Evolutionary conservation across 1,140 invertebrate genomes (phyloP).

Genomic region (Drosophila quadrilineata): DNA sequence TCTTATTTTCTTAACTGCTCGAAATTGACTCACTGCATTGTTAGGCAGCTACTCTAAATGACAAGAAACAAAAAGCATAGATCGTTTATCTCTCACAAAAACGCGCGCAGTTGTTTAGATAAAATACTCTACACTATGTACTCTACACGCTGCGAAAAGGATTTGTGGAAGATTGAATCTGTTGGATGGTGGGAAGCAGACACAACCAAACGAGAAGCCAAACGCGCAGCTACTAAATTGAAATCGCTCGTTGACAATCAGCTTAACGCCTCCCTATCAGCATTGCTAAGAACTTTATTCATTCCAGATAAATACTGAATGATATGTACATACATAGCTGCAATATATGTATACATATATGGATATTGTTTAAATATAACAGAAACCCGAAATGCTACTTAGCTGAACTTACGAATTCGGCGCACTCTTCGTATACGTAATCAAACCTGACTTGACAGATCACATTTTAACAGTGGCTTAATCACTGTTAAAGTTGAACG

Average conservation of each 20-base stretch:
- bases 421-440: neutral
- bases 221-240: slow-evolving; percentile 53
- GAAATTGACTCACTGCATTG: slow-evolving; percentile 61
- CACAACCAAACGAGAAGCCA: slow-evolving; percentile 36
- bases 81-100: slow-evolving; percentile 68
- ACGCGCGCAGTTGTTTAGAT: slow-evolving; percentile 30
- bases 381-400: too few species aligned
- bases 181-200: neutral
- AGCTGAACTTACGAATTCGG: neutral
- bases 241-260: slow-evolving; percentile 34
- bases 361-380: too few species aligned
- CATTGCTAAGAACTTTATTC: neutral
- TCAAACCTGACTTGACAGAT: slow-evolving; percentile 3
- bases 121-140: neutral
- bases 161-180: too few species aligned
- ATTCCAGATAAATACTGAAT: slow-evolving; percentile 10
- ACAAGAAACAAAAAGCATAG: slow-evolving; percentile 32
- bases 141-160: neutral
- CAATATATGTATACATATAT: too few species aligned
- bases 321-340: too few species aligned
- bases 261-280: slow-evolving; percentile 31
- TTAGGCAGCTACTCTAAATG: slow-evolving; percentile 52
- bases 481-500: neutral
- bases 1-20: neutral
- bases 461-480: neutral